Evolutionary conservation across 2,888 invertebrate species (phyloP), one percentile per base, ranked within the genome.

Genomic region (Dicyrtoma fusca): DNA sequence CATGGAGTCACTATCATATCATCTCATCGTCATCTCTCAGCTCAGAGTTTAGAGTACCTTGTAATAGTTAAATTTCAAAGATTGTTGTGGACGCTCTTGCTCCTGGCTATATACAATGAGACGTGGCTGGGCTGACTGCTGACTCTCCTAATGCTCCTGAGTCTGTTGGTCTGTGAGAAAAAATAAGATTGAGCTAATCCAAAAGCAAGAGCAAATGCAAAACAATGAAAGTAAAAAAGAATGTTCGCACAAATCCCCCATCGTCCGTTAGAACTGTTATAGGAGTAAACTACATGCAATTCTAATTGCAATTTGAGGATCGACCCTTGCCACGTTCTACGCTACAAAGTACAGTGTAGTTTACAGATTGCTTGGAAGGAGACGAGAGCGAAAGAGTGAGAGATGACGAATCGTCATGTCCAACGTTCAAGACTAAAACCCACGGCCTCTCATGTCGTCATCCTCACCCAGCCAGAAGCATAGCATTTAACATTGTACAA

Each of bases 201-300:
- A 2, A 23, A 26, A 4, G 34, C 34, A 34, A 34, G 34, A 34
- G 34, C 34, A 34, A 34, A 19, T 10, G 57, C 23, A 57, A 26
- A 26, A 57, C 57, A 25, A 57, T 57, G 57, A 57, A 57, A 57
- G 57, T 21, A 26, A 57, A 57, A 57, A 57, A 57, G 25, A 57
- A 25, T 21, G 57, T 25, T 25, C 57, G 23, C 26, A 11, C 23
- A 49, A 49, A 49, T 34, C 34, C 8, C 34, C 8, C 34, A 34
- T 34, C 34, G 34, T 34, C 8, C 3, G 34, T 34, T 34, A 34
- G 34, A 8, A 34, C 4, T 34, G 34, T 34, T n/a, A 34, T 17
- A 49, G 49, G 49, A 25, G 21, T 26, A 57, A n/a, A n/a, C n/a
- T 26, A 34, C 34, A 3, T 34, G 8, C 34, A 34, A 57, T 57